phyloP scores from a whole-genome alignment of 2,888 invertebrate genomes.

The Rhamphomyia laevipes region DNA sequence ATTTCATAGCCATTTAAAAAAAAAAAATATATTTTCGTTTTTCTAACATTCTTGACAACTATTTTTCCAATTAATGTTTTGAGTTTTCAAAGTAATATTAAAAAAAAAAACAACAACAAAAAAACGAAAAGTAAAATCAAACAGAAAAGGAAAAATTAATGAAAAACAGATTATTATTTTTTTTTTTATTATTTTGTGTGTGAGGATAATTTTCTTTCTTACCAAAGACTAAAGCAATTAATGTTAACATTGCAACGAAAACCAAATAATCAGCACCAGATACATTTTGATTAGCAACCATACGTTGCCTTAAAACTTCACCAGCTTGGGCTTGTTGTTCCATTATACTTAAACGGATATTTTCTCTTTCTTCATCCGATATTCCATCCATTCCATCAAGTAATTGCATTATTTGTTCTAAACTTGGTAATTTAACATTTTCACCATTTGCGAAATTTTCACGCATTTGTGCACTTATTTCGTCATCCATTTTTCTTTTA shows the following conservation, averaged over 20 bases:
- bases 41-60: too few relatives aligned
- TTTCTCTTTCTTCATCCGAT: slow-evolving; percentile 44
- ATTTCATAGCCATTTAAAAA: too few relatives aligned
- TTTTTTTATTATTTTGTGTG: too few relatives aligned
- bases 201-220: neutral
- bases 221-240: neutral
- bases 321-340: slow-evolving; percentile 29
- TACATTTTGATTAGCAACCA: neutral
- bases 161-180: too few relatives aligned
- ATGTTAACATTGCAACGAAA: neutral
- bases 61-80: too few relatives aligned
- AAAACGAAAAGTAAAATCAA: neutral
- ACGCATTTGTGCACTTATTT: neutral
- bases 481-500: neutral
- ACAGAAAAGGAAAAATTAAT: neutral
- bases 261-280: neutral
- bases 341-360: slow-evolving; percentile 38
- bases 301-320: slow-evolving; percentile 13
- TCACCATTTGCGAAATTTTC: slow-evolving; percentile 4
- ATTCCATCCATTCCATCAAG: slow-evolving; percentile 42
- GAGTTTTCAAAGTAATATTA: neutral
- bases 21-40: too few relatives aligned
- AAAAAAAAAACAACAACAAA: neutral
- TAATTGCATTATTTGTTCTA: slow-evolving; percentile 42
- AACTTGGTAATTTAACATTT: slow-evolving; percentile 35